Evolutionary conservation across 2,113 vertebrate species (phyloP), one percentile per base, ranked within the genome.

Genomic region (Geothlypis trichas): DNA sequence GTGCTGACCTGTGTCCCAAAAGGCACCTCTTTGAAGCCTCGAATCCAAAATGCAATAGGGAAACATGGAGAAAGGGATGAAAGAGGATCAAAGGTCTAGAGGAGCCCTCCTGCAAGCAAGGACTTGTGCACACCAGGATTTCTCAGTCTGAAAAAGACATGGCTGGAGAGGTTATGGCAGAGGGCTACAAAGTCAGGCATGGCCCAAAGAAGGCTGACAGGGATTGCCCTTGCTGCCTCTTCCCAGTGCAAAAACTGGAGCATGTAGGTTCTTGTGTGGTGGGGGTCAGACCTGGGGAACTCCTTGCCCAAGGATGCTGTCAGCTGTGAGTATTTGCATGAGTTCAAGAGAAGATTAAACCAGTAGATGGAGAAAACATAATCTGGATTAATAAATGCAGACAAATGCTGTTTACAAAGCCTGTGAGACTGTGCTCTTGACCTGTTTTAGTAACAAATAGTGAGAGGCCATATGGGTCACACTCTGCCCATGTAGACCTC

Each of bases 181-280:
- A 51, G 9, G 62, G 11, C 75, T 47, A 20, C 4, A 4, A 69
- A 73, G 27, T 37, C 54, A 41, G 18, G 11, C 26, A 6, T 15
- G n/a, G 49, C 42, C 33, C 57, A 59, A 12, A 81, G 76, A n/a
- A 44, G 46, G 42, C 46, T 89, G 41, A n/a, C 6, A 54, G 28
- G 15, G 35, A 42, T 10, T 4, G 1, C 20, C 31, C 5, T 66
- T 41, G 21, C 23, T 72, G 62, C 21, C 23, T 63, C 35, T 67
- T 90, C 62, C 75, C 30, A 35, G 23, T 14, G 69, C 47, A 72
- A 79, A 81, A 75, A 13, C 4, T 26, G 16, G 16, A 90, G 78
- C 66, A 27, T 1, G 0, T 15, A 66, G 13, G n/a, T 59, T 27
- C 13, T 62, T 0, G 0, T n/a, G 27, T 1, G 2, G 17, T 37